Base-by-base conservation (phyloP, 1,140 invertebrate species). In the Epicauta chinensis region DNA sequence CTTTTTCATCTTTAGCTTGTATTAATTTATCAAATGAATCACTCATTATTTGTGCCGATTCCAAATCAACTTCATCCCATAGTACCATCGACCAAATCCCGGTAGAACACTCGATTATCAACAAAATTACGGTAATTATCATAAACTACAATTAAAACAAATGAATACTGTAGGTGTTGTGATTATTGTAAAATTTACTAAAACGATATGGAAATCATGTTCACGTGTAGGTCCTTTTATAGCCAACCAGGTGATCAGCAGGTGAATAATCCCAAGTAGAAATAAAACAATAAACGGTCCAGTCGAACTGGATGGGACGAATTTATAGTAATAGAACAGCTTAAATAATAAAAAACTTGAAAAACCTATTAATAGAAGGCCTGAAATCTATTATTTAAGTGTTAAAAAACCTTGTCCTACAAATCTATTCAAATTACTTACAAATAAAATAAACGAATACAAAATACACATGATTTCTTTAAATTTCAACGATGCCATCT, bases 141-240 rank as follows among this genome's bases (percentile, higher is more conserved):
- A 66, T 55, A 55, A 68, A 66, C 64, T 68, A 38, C 47, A 68
- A 66, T 49, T 40, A 32, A 34, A 10, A 48, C 11, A 30, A 15
- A 30, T 44, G 30, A 13, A 30, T n/a, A 32, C 15, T 1, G 6
- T 23, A 23, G 23, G 4, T 11, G 15, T 4, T 23, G 42, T 14
- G 12, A 12, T 16, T 44, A 3, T 44, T 32, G 15, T 13, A 44
- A 53, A 39, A 50, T 34, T 61, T 64, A 67, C 66, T 65, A 63
- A 31, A 50, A 63, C 41, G 45, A 68, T 66, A 43, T 67, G 64
- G 51, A 67, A 62, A 32, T 64, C 63, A 38, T 68, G 64, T 51
- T 68, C 62, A 32, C 56, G 58, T 17, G 61, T 61, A 14, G 66
- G 66, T 31, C 66, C 66, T 60, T 67, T 68, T 12, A 67, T 41